Percentiles rank a stretch among this genome's conserved stretches.
Conservation (phyloP, 2,113 vertebrate species). For the Scophthalmus maximus region DNA sequence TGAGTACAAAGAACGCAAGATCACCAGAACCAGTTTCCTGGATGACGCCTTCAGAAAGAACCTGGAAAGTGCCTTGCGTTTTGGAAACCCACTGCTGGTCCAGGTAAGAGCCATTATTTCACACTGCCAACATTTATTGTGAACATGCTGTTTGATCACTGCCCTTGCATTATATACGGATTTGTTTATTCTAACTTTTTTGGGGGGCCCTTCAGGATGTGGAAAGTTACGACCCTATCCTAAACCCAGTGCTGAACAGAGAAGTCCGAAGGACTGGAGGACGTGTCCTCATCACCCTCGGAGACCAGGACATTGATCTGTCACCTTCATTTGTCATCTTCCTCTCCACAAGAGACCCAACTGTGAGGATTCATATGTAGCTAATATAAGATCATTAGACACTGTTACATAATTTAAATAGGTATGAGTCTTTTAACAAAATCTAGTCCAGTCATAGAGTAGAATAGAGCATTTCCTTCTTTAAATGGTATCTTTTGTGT, state of each 20-base stretch:
- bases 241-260: slow-evolving; percentile 97
- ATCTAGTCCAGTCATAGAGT: no score
- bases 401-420: no score
- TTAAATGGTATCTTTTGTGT: not conserved
- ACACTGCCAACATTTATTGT: not conserved
- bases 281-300: slow-evolving; percentile 95
- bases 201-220: slow-evolving; percentile 88
- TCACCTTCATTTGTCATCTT: slow-evolving; percentile 99
- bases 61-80: slow-evolving; percentile 95
- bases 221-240: slow-evolving; percentile 97
- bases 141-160: not conserved
- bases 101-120: slow-evolving; percentile 84
- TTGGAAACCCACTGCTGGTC: slow-evolving; percentile 96
- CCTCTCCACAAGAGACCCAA: slow-evolving; percentile 97
- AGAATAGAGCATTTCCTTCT: no score
- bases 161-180: not conserved
- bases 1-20: slow-evolving; percentile 98
- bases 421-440: no score
- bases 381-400: no score
- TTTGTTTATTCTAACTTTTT: not conserved
- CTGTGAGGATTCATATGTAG: slow-evolving; percentile 79
- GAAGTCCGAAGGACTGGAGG: slow-evolving; percentile 97
- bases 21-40: slow-evolving; percentile 98
- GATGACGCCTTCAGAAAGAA: slow-evolving; percentile 99
- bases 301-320: slow-evolving; percentile 98